Conservation (phyloP, 1,140 invertebrate species). For the Eurosta solidaginis region DNA sequence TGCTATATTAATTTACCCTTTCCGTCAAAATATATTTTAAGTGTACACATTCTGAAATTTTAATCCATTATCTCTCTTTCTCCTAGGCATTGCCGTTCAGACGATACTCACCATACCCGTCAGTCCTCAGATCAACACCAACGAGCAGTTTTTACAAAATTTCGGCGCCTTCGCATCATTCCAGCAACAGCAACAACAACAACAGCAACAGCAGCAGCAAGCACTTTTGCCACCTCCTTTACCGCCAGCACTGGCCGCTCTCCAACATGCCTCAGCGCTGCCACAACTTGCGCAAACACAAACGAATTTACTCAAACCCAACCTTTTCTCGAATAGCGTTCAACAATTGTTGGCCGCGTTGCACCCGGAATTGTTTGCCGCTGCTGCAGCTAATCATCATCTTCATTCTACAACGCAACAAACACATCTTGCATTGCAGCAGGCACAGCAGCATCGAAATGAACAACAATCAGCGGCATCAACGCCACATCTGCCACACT, state of each 20-base stretch:
- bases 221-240: constrained; percentile 34
- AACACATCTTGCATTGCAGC: constrained; percentile 32
- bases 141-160: constrained; percentile 56
- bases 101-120: constrained; percentile 93
- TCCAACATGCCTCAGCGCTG: constrained; percentile 47
- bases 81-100: constrained; percentile 88
- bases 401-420: constrained; percentile 8
- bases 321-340: constrained; percentile 56
- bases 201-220: constrained; percentile 40
- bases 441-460: constrained; percentile 34
- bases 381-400: constrained; percentile 51
- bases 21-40: too few relatives aligned
- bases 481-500: background rate
- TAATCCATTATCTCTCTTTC: background rate
- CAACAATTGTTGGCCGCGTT: constrained; percentile 55
- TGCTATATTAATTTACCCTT: too few relatives aligned
- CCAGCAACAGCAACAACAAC: constrained; percentile 49
- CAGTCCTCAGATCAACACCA: constrained; percentile 80
- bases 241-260: constrained; percentile 42
- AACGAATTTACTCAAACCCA: constrained; percentile 58
- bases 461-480: constrained; percentile 30
- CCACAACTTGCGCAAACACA: constrained; percentile 52
- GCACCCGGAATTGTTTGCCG: constrained; percentile 56
- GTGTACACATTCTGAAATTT: too few relatives aligned
- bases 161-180: constrained; percentile 53